Conservation (phyloP, 2,113 vertebrate species). For the Myiozetetes cayanensis region DNA sequence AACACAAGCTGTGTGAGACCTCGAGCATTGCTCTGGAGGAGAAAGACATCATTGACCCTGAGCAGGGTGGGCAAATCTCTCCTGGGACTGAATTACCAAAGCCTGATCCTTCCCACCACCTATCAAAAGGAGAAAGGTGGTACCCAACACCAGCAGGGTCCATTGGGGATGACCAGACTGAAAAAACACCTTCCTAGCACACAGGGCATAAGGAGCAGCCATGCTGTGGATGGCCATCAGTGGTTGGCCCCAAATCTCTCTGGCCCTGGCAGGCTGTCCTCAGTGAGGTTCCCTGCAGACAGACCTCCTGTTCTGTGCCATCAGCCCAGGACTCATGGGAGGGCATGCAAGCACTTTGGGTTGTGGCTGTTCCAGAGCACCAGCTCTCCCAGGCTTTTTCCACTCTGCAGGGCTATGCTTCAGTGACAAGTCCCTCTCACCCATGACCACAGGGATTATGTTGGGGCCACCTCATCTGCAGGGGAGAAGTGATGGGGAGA, state of each 20-base stretch:
- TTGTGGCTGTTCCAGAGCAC: not conserved
- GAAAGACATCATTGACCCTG: accelerated
- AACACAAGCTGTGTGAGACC: not conserved
- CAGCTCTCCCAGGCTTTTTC: not conserved
- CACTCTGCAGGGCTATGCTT: not conserved
- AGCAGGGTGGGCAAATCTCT: not conserved
- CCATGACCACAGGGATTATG: not conserved
- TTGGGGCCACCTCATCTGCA: not conserved
- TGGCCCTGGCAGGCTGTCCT: not conserved
- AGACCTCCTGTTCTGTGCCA: not conserved
- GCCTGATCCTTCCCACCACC: not conserved
- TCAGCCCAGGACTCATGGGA: not conserved
- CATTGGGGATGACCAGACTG: not conserved
- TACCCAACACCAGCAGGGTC: not conserved
- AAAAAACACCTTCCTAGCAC: not conserved
- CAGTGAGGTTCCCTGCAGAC: not conserved
- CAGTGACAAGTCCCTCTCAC: not conserved
- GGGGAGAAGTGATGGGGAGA: not conserved
- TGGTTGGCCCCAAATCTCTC: not conserved
- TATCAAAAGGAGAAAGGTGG: not conserved
- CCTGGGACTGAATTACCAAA: not conserved
- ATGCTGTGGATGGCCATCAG: not conserved
- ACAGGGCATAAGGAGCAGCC: not conserved
- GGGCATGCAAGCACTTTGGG: too few species aligned
- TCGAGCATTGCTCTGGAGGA: not conserved